phyloP scores from a whole-genome alignment of 1,140 invertebrate genomes.

The Diorhabda elongata region DNA sequence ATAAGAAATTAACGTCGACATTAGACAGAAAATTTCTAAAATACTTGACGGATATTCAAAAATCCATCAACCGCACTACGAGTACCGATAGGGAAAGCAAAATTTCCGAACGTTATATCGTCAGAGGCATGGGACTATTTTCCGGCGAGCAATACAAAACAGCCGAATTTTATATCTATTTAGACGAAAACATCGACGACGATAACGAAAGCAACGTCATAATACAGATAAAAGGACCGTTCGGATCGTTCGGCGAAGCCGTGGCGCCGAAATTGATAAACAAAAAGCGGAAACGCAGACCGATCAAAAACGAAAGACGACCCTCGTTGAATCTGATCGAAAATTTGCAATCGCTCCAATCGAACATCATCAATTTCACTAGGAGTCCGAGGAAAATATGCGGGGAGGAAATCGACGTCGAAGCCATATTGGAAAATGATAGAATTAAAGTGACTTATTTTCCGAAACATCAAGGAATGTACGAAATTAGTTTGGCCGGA shows the following conservation, averaged over 20 bases:
- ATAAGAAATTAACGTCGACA: conserved; percentile 35
- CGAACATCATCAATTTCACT: neutral
- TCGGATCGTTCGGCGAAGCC: conserved; percentile 30
- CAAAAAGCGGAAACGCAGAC: conserved; percentile 12
- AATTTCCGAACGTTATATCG: conserved; percentile 53
- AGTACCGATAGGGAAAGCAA: conserved; percentile 31
- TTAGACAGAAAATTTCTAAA: conserved; percentile 53
- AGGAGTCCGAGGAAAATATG: neutral
- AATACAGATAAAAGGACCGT: conserved; percentile 36
- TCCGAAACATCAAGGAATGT: conserved; percentile 37
- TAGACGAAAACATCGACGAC: conserved; percentile 19
- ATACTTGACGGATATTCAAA: conserved; percentile 49
- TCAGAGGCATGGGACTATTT: conserved; percentile 54
- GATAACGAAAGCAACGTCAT: conserved; percentile 26
- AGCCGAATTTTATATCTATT: conserved; percentile 41
- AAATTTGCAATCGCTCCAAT: neutral
- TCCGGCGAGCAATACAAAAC: conserved; percentile 52
- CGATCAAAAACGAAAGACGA: conserved; percentile 19
- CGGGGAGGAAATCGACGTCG: conserved; percentile 30
- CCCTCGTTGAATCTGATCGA: neutral
- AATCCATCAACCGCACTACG: conserved; percentile 45
- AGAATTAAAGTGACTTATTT: conserved; percentile 37
- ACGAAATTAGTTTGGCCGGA: conserved; percentile 37
- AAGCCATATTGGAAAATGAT: conserved; percentile 35
- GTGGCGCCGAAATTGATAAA: conserved; percentile 20